Percentiles rank a stretch among this genome's conserved stretches.
Evolutionary conservation across 2,797 vertebrate genomes (phyloP).

Genomic region (Etheostoma nigrum): DNA sequence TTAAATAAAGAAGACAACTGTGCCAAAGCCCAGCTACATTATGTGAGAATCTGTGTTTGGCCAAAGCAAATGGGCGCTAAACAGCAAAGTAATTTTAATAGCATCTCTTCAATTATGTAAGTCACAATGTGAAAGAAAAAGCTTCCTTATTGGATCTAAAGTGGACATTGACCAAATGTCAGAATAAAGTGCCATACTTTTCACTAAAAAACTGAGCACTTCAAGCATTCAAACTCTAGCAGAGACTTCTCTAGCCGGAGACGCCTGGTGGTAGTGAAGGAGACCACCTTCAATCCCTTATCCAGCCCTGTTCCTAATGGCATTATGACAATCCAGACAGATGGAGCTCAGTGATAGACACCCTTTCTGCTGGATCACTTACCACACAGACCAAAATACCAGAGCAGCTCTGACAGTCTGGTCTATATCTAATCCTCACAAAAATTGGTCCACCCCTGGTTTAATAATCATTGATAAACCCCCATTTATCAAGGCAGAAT

Average conservation of each 20-base stretch:
- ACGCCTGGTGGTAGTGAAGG: slow-evolving; percentile 36
- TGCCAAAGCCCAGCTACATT: neutral
- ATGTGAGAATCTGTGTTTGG: slow-evolving; percentile 12
- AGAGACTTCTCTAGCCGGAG: slow-evolving; percentile 17
- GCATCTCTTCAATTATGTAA: neutral
- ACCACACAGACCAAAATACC: slow-evolving; percentile 31
- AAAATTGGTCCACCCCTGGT: slow-evolving; percentile 16
- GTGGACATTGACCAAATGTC: neutral
- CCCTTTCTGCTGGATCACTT: slow-evolving; percentile 68
- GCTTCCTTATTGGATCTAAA: slow-evolving; percentile 1
- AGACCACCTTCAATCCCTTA: slow-evolving; percentile 58
- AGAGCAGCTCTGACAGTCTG: slow-evolving; percentile 38
- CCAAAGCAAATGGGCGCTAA: slow-evolving; percentile 7
- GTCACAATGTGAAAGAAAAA: neutral
- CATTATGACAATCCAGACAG: slow-evolving; percentile 61
- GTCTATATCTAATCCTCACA: slow-evolving; percentile 21
- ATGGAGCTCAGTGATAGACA: slow-evolving; percentile 45
- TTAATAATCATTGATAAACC: too few species aligned
- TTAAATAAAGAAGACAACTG: neutral
- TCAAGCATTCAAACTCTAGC: slow-evolving; percentile 30
- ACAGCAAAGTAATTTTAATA: slow-evolving; percentile 18
- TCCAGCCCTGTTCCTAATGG: slow-evolving; percentile 73
- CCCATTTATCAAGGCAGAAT: slow-evolving; percentile 26
- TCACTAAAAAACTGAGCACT: slow-evolving; percentile 11
- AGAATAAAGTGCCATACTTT: neutral